Conservation (phyloP, 2,113 vertebrate genomes). For the Prionailurus viverrinus region DNA sequence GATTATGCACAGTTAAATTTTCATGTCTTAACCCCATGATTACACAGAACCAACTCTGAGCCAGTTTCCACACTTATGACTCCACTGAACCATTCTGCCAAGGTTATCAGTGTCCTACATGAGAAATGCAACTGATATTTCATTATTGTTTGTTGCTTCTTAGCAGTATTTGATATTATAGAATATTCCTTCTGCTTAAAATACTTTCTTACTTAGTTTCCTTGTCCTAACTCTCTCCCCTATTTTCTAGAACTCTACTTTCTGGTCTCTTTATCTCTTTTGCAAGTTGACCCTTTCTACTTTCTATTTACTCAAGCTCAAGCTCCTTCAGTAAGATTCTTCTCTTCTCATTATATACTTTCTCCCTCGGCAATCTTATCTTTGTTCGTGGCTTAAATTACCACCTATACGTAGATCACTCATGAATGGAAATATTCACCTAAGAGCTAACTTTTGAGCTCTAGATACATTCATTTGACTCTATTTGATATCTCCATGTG, state of each 20-base stretch:
- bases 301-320: not conserved
- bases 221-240: not conserved
- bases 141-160: not conserved
- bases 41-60: not conserved
- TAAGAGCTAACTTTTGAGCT: not conserved
- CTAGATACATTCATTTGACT: not conserved
- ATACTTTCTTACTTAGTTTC: not conserved
- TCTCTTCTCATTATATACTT: not conserved
- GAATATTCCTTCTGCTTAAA: not conserved
- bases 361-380: not conserved
- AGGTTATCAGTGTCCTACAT: not conserved
- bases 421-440: not conserved
- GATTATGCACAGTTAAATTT: not conserved
- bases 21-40: not conserved
- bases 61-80: not conserved
- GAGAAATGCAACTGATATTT: not conserved
- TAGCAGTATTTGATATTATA: not conserved
- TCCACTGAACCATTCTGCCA: not conserved
- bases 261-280: not conserved
- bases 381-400: not conserved
- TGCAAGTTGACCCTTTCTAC: not conserved
- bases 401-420: not conserved
- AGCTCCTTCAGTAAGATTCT: not conserved
- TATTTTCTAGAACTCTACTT: not conserved
- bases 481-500: not conserved